A percentile compares a stretch with the other conserved stretches of the same genome.
Evolutionary conservation across 2,113 vertebrate species (phyloP).

Genomic region (Cynocephalus volans): DNA sequence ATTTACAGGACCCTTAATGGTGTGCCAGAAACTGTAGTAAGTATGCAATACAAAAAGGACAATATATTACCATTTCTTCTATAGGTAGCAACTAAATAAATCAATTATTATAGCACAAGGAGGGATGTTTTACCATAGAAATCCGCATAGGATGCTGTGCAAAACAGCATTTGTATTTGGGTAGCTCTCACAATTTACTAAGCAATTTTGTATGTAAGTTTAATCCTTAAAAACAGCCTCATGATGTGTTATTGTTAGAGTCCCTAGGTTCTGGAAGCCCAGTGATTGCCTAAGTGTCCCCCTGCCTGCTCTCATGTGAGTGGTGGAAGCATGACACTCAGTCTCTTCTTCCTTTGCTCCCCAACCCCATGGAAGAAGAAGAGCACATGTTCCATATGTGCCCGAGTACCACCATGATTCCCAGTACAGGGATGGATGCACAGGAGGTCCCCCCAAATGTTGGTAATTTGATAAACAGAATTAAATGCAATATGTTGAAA

Average conservation of each 20-base stretch:
- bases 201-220: not conserved
- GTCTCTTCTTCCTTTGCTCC: not conserved
- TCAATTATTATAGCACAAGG: not conserved
- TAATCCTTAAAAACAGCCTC: not conserved
- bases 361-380: not conserved
- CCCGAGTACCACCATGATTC: not conserved
- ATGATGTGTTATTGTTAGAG: not conserved
- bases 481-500: not conserved
- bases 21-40: not conserved
- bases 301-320: fast-evolving
- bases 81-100: not conserved
- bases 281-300: not conserved
- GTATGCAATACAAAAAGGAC: not conserved
- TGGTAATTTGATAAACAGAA: not conserved
- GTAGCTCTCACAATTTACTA: not conserved
- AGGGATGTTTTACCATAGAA: not conserved
- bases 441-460: fast-evolving
- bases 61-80: not conserved
- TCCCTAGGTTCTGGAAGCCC: not conserved
- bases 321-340: fast-evolving
- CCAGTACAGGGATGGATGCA: not conserved
- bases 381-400: not conserved
- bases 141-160: not conserved
- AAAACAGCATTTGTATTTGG: not conserved
- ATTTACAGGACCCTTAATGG: not conserved